Base-by-base conservation (phyloP, 2,888 invertebrate species). In the Pandemis corylana region DNA sequence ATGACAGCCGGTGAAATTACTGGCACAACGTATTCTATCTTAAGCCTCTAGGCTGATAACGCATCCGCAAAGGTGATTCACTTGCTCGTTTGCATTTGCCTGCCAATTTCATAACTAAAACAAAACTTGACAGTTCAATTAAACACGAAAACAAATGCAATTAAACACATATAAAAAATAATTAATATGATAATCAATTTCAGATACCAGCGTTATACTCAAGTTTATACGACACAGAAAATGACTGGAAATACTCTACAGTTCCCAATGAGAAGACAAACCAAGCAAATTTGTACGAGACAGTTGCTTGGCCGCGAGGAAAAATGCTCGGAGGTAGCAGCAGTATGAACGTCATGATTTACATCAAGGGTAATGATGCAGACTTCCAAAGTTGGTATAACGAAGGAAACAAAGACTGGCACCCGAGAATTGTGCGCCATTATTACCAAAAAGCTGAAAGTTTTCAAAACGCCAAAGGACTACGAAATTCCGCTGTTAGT, bases 211-310 rank as follows among this genome's bases (percentile, higher is more conserved):
- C 67, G 3, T 53, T 77, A 41, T 76, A 81, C 15, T 72, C 46
- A 36, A 36, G 51, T 0, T 51, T 88, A 15, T 80, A 46, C 20
- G 61, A 96, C 80, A 92, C 85, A 7, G 72, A 79, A 83, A 89
- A 97, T 72, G 98, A 98, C 85, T 98, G 98, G 98, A 95, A 96
- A 83, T 98, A 98, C 86, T 96, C 96, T 85, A 97, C 97, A 0
- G 97, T 97, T 81, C 96, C 97, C 0, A 96, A 97, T 84, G 96
- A 96, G 42, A 95, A 94, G 64, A 95, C 95, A 0, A 97, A 97
- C 85, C 90, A 97, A 81, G 97, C 97, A 95, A 90, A 89, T 59
- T 80, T 84, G 73, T 83, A 86, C 65, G 82, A 85, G 69, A 77
- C 85, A 63, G 85, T 90, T 9, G 79, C 78, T 5, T 96, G 95